Evolutionary conservation across 2,113 vertebrate genomes (phyloP).

Genomic region (Gulo gulo): DNA sequence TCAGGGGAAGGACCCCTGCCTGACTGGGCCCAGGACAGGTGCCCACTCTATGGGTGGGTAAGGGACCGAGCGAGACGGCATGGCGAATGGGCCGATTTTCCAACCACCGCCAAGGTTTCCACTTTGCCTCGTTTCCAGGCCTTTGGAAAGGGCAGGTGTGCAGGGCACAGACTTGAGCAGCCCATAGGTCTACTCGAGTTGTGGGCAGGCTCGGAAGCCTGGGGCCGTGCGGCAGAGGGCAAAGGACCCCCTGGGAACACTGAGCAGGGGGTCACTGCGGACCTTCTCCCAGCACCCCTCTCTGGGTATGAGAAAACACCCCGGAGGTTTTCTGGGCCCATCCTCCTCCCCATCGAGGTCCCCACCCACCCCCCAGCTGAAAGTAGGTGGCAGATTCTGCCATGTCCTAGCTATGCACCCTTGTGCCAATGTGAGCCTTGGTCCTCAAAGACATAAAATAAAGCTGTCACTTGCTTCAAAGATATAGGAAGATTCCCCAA

Average conservation of each 20-base stretch:
- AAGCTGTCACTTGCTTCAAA: background rate
- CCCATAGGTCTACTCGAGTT: background rate
- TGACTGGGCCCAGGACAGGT: background rate
- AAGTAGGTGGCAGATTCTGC: background rate
- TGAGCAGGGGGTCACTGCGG: background rate
- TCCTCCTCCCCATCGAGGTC: background rate
- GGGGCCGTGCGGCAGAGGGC: background rate
- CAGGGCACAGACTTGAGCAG: background rate
- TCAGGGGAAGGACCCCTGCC: background rate
- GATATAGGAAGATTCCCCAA: background rate
- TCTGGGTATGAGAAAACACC: background rate
- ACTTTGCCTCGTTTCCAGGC: background rate
- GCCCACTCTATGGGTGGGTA: background rate
- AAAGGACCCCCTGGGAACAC: accelerated
- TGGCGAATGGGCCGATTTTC: background rate
- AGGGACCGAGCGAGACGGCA: background rate
- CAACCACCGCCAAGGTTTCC: background rate
- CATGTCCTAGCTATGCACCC: background rate
- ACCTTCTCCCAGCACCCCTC: background rate
- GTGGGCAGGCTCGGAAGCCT: background rate
- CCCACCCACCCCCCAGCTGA: background rate
- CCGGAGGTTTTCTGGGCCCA: background rate
- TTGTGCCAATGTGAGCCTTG: background rate
- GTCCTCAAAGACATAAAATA: background rate
- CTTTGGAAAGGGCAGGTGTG: background rate